These are phyloP conservation scores for Epizoanthus ramosus DNA, from an alignment of 92 coral and sea anemone species.

Conservation along the genomic window DNA sequence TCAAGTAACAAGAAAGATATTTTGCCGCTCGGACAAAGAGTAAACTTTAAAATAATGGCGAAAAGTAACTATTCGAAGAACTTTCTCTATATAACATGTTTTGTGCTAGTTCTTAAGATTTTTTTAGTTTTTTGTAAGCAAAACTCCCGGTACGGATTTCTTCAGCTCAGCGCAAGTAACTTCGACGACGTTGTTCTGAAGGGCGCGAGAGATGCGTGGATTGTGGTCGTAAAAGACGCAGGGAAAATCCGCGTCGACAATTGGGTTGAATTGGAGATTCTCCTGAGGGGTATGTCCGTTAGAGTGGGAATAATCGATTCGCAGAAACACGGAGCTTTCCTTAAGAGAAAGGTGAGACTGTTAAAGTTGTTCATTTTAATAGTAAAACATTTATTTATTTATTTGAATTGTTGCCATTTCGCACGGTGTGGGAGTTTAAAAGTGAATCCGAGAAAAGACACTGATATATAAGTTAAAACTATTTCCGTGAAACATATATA, in stretches of 20 bases:
- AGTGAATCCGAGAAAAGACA: too few relatives aligned
- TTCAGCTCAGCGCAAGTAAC: slow-evolving; percentile 59
- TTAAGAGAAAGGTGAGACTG: slow-evolving; percentile 75
- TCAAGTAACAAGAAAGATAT: not conserved
- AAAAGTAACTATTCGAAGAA: not conserved
- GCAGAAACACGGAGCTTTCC: slow-evolving; percentile 74
- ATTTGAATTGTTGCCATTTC: not conserved
- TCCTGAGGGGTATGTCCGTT: slow-evolving; percentile 76
- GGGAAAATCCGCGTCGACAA: slow-evolving; percentile 61
- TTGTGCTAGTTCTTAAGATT: not conserved
- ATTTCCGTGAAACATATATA: too few relatives aligned
- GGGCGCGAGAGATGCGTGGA: slow-evolving; percentile 83
- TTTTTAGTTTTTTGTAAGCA: not conserved
- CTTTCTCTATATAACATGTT: not conserved
- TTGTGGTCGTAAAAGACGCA: slow-evolving; percentile 77
- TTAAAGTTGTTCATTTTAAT: not conserved
- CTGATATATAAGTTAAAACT: too few relatives aligned
- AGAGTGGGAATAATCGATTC: slow-evolving; percentile 89
- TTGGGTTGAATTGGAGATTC: slow-evolving; percentile 72
- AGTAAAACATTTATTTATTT: too few relatives aligned
- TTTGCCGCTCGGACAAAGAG: not conserved
- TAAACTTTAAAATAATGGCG: not conserved
- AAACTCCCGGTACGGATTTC: slow-evolving; percentile 49
- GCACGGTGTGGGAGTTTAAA: not conserved
- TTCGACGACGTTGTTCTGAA: slow-evolving; percentile 67